A percentile compares a stretch with the other conserved stretches of the same genome.
Conservation (phyloP, 30 jellyfish, hydroid and myxozoan species). For the Turritopsis rubra region DNA sequence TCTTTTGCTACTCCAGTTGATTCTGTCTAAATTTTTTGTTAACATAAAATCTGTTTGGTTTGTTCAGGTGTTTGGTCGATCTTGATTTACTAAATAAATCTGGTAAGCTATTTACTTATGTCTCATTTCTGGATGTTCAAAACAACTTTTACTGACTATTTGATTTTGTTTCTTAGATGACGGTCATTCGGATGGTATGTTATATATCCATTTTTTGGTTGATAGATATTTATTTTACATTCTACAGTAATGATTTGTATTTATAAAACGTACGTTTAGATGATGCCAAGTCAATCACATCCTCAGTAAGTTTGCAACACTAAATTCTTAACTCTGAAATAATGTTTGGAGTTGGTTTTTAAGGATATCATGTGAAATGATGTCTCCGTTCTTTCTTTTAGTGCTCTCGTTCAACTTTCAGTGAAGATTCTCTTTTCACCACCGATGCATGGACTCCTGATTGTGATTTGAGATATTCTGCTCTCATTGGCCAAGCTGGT, state of each 20-base stretch:
- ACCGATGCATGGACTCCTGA: slow-evolving; percentile 84
- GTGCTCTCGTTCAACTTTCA: not conserved
- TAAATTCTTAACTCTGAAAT: too few relatives aligned
- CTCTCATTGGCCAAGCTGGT: slow-evolving; percentile 94
- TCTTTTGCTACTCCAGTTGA: too few relatives aligned
- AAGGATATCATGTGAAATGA: not conserved
- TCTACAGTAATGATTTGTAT: not conserved
- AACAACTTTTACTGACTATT: not conserved
- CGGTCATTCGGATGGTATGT: slow-evolving; percentile 23
- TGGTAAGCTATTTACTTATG: not conserved
- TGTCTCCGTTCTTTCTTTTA: not conserved
- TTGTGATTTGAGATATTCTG: slow-evolving; percentile 81
- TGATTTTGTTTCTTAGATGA: slow-evolving; percentile 2
- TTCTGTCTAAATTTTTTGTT: too few relatives aligned
- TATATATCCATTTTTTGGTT: not conserved
- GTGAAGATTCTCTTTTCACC: slow-evolving; percentile 17
- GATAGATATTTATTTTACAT: not conserved
- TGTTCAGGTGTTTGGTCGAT: slow-evolving; percentile 72
- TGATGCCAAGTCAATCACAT: not conserved
- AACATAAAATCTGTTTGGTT: not conserved
- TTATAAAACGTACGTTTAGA: not conserved
- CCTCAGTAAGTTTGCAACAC: not conserved
- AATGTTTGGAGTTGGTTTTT: too few relatives aligned
- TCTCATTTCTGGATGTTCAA: not conserved
- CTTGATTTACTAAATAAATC: slow-evolving; percentile 57